These are phyloP conservation scores for Gymnobelideus leadbeateri DNA, from an alignment of 2,113 vertebrate species.

Conservation along the genomic window DNA sequence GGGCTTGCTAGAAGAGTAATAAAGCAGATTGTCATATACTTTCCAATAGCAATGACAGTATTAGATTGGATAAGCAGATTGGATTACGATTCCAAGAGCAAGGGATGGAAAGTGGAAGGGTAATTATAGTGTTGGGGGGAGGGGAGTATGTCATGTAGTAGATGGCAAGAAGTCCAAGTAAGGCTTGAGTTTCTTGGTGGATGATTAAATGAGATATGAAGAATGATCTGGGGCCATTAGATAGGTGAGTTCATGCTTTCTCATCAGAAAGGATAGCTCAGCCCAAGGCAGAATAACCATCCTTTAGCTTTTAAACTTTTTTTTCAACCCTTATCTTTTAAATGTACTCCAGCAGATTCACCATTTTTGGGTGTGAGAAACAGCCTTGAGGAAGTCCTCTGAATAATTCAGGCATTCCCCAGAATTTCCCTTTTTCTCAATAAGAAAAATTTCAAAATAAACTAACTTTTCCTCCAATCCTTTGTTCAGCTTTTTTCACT, in stretches of 20 bases:
- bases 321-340: background rate
- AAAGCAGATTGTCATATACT: background rate
- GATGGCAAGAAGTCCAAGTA: background rate
- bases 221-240: background rate
- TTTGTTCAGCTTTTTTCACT: background rate
- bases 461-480: background rate
- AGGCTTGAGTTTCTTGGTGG: background rate
- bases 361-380: background rate
- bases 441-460: background rate
- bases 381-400: background rate
- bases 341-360: background rate
- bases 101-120: background rate
- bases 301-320: background rate
- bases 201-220: background rate
- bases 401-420: background rate
- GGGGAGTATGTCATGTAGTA: background rate
- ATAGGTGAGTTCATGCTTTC: background rate
- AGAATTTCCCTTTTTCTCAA: background rate
- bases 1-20: background rate
- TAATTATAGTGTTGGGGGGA: background rate
- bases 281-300: background rate
- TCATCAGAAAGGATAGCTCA: background rate
- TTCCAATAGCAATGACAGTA: background rate
- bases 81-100: background rate
- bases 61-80: background rate